Evolutionary conservation across 2,888 invertebrate genomes (phyloP).

Genomic region (Steinernema carpocapsae): DNA sequence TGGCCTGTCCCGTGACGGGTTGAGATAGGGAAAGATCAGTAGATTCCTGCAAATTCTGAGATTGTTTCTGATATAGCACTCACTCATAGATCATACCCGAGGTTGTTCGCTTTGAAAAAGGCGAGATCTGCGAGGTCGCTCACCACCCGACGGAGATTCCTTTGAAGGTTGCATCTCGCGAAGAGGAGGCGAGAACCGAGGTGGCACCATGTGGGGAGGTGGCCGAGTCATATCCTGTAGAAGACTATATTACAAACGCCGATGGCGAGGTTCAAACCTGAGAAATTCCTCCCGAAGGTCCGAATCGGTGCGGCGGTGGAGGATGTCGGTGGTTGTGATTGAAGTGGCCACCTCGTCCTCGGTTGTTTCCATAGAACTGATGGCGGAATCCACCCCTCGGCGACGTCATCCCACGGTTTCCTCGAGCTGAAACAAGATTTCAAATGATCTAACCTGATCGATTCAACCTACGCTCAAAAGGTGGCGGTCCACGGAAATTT

Average conservation of each 20-base stretch:
- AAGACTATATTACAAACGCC: background rate
- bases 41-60: background rate
- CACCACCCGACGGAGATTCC: background rate
- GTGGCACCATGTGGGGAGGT: too few species aligned
- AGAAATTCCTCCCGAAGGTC: background rate
- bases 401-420: background rate
- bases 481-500: background rate
- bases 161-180: background rate
- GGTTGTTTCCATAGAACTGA: conserved; percentile 22
- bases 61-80: background rate
- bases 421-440: background rate
- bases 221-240: background rate
- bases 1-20: too few species aligned
- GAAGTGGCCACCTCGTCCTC: background rate
- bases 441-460: background rate
- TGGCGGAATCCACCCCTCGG: background rate
- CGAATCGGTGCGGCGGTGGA: background rate
- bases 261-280: background rate
- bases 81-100: background rate
- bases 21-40: background rate
- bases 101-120: conserved; percentile 30
- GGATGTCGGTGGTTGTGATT: background rate
- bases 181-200: background rate
- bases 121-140: background rate
- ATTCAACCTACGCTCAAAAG: background rate